Evolutionary conservation across 2,113 vertebrate species (phyloP), one percentile per base, ranked within the genome.

Genomic region (Mustela nigripes): DNA sequence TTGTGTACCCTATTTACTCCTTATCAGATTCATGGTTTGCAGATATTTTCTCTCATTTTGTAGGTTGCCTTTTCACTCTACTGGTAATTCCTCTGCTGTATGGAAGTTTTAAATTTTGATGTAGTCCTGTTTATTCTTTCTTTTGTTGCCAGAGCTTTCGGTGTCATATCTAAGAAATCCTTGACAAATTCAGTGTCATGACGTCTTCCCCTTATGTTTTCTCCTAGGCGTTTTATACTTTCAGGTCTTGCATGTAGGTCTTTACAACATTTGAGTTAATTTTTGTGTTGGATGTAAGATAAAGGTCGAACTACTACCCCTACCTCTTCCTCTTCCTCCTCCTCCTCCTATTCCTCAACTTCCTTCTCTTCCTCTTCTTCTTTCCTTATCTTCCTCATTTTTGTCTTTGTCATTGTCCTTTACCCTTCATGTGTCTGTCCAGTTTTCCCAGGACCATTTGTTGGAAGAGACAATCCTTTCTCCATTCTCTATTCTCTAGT

Each of bases 221-320:
- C 87, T 95, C 94, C 18, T 76, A 88, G 82, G 42, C 39, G 22
- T 91, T 76, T 85, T 89, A 73, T 50, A 39, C 45, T 91, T 87
- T 95, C 42, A 87, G 50, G n/a, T 78, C 4, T 81, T 86, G 67
- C 28, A 5, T 76, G 81, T 53, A 74, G 71, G 33, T 74, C 18
- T 89, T 95, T 60, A 53, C 42, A 33, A n/a, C 10, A 67, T 65
- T 67, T 73, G 31, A 96, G 26, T 83, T 82, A 88, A 53, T 82
- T 88, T 85, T 95, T 73, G 0, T 22, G 28, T 79, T 5, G 56
- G 42, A 21, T 62, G 24, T 71, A 42, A 91, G 36, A 36, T 73
- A 73, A 82, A 18, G 15, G 2, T 50, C 56, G 50, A n/a, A 0
- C 10, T 86, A 36, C 3, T 69, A 18, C 67, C n/a, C 1, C 16